These are phyloP conservation scores for Tenebrio molitor DNA, from an alignment of 1,140 invertebrate species.

Conservation along the genomic window DNA sequence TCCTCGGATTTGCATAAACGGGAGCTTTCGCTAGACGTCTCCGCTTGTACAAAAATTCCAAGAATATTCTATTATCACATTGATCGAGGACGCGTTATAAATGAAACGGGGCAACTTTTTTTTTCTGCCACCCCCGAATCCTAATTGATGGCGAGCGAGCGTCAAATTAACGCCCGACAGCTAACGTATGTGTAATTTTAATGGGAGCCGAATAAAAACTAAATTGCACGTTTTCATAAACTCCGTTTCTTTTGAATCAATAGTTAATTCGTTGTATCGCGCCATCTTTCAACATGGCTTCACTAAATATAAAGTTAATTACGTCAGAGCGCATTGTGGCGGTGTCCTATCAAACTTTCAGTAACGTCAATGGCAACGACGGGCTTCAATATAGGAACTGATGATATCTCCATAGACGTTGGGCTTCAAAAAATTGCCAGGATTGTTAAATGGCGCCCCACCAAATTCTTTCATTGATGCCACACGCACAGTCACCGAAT, in stretches of 20 bases:
- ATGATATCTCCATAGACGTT: constrained; percentile 21
- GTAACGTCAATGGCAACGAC: constrained; percentile 31
- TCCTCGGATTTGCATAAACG: constrained; percentile 6
- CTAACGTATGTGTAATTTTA: too few relatives aligned
- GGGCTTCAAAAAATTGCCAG: constrained; percentile 22
- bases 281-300: constrained; percentile 28
- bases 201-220: neutral
- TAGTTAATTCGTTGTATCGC: constrained; percentile 35
- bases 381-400: constrained; percentile 12
- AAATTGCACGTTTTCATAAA: neutral
- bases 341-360: constrained; percentile 30
- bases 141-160: too few relatives aligned
- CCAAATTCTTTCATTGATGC: constrained; percentile 2
- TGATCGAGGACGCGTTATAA: too few relatives aligned
- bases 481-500: neutral
- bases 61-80: too few relatives aligned
- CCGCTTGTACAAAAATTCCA: too few relatives aligned
- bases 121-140: too few relatives aligned
- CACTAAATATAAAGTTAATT: constrained; percentile 45
- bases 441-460: constrained; percentile 4
- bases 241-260: constrained; percentile 21
- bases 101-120: too few relatives aligned
- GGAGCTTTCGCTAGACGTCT: neutral
- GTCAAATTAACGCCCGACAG: too few relatives aligned
- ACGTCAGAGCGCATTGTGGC: constrained; percentile 40